Base-by-base conservation (phyloP, 1,140 invertebrate genomes). In the Antheraea mylitta region DNA sequence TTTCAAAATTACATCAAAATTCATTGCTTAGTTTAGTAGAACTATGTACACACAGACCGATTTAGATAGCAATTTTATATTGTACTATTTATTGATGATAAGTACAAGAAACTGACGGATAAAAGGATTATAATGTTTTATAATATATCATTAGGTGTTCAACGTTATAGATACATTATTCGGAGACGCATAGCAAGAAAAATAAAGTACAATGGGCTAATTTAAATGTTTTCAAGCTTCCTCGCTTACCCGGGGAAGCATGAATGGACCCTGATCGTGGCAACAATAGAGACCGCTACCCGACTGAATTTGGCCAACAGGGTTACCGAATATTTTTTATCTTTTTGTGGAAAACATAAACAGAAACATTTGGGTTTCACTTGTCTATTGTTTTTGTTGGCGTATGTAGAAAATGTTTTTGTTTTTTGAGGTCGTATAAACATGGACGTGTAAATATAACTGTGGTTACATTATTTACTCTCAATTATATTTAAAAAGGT, bases 201-300 rank as follows among this genome's bases (percentile, higher is more conserved):
- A 82, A 83, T 79, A 75, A 75, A 76, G 77, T 77, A 89, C 79
- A 86, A 86, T 83, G 76, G 80, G 80, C 79, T 82, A 83, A 89
- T 89, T 86, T 87, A 78, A 85, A 85, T 85, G 82, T 87, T 87
- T 82, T 77, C 77, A 77, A 79, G 80, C 78, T 80, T 75, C 68
- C 79, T 30, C 79, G 78, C 73, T 83, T 85, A 78, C 73, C 74
- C 75, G 80, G 75, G 73, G 70, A 70, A 77, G 76, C 77, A 78
- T 87, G 83, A 87, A 89, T 86, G 78, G 85, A 75, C 72, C 67
- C 77, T 79, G 81, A 83, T 84, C 78, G 79, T 58, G 67, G 69
- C 75, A 85, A 89, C 86, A 89, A 89, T 84, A 74, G 77, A 60
- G 19, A 68, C 61, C 76, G 74, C 70, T 73, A 79, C 78, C 74